A percentile compares a stretch with the other conserved stretches of the same genome.
Evolutionary conservation across 1,140 invertebrate genomes (phyloP).

Genomic region (Zaprionus ornatus): DNA sequence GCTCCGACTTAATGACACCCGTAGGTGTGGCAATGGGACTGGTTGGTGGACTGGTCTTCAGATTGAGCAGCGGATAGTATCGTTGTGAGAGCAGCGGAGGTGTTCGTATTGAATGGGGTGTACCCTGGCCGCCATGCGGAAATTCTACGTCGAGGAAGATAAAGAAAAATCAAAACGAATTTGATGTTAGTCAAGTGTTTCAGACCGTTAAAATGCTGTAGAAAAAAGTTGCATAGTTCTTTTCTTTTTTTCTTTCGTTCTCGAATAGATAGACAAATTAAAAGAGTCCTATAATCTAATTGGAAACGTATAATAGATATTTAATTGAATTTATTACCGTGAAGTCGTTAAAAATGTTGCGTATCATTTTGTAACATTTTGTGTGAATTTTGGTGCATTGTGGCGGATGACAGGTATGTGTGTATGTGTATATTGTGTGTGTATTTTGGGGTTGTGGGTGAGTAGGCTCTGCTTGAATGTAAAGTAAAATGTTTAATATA

Average conservation of each 20-base stretch:
- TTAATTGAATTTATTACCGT: slow-evolving; percentile 61
- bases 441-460: slow-evolving; percentile 35
- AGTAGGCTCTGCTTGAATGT: slow-evolving; percentile 66
- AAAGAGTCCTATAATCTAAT: slow-evolving; percentile 60
- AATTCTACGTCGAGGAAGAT: slow-evolving; percentile 41
- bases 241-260: slow-evolving; percentile 4
- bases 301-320: slow-evolving; percentile 47
- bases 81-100: slow-evolving; percentile 39
- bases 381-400: slow-evolving; percentile 56
- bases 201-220: slow-evolving; percentile 1
- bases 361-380: slow-evolving; percentile 45
- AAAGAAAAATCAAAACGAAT: slow-evolving; percentile 46
- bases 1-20: slow-evolving; percentile 74
- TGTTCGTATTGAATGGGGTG: slow-evolving; percentile 3
- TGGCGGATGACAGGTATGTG: slow-evolving; percentile 21
- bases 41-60: slow-evolving; percentile 71
- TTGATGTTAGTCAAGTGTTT: slow-evolving; percentile 42
- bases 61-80: slow-evolving; percentile 41
- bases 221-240: slow-evolving; percentile 8
- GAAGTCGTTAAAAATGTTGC: slow-evolving; percentile 53
- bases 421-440: slow-evolving; percentile 26
- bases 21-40: slow-evolving; percentile 68
- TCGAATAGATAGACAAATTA: slow-evolving; percentile 50
- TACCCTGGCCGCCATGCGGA: slow-evolving; percentile 33
- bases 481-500: slow-evolving; percentile 46